Conservation (phyloP, 2,797 vertebrate species). For the Zonotrichia albicollis region DNA sequence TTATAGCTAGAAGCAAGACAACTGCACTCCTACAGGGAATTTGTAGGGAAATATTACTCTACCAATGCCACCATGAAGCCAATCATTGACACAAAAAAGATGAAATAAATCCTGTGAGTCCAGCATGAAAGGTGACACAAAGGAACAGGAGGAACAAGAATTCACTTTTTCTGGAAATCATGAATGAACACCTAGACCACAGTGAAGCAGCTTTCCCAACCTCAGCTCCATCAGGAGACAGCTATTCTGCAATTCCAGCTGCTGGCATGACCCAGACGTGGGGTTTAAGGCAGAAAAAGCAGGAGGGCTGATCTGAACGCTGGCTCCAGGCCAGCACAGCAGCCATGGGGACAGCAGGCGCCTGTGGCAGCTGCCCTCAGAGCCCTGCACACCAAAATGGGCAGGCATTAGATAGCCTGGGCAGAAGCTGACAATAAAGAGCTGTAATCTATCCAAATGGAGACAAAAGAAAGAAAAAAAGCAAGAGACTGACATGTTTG, state of each 20-base stretch:
- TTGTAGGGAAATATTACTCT: neutral
- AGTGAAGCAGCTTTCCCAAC: neutral
- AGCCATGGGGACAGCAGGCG: neutral
- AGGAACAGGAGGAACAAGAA: neutral
- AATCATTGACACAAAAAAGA: neutral
- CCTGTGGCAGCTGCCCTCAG: neutral
- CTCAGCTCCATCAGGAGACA: neutral
- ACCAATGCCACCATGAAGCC: neutral
- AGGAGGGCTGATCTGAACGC: neutral
- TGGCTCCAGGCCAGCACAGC: neutral
- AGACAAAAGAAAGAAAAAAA: conserved; percentile 9
- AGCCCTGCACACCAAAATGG: neutral
- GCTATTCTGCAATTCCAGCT: neutral
- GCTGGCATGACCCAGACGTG: neutral
- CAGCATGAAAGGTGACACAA: neutral
- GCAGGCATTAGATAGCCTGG: neutral
- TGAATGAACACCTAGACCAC: neutral
- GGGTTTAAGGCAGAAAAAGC: neutral
- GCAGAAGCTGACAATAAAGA: neutral
- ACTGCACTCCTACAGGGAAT: neutral
- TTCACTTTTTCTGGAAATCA: neutral
- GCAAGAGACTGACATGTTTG: neutral
- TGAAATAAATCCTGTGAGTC: neutral
- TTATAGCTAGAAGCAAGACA: conserved; percentile 28
- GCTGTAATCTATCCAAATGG: neutral